phyloP scores from a whole-genome alignment of 2,888 invertebrate genomes.

The Eristalis tenax region DNA sequence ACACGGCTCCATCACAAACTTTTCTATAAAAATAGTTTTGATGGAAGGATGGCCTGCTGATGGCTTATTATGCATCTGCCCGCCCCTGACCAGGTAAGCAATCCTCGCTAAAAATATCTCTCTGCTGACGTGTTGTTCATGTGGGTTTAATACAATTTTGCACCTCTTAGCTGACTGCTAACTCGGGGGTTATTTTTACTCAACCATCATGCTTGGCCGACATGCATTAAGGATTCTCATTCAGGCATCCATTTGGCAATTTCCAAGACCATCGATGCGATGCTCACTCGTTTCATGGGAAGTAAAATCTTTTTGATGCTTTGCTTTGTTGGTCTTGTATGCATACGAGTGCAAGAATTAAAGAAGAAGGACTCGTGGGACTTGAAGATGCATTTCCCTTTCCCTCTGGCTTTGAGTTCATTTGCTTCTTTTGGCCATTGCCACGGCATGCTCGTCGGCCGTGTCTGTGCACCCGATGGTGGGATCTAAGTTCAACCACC shows the following conservation, averaged over 20 bases:
- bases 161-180: slow-evolving; percentile 43
- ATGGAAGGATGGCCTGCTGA: not conserved
- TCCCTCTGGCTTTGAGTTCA: slow-evolving; percentile 47
- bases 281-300: slow-evolving; percentile 6
- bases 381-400: slow-evolving; percentile 20
- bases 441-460: not conserved
- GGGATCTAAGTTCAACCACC: slow-evolving; percentile 61
- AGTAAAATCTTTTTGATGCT: slow-evolving; percentile 12
- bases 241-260: slow-evolving; percentile 52
- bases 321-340: slow-evolving; percentile 2
- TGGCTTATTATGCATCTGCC: not conserved
- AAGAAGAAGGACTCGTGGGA: not conserved
- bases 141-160: slow-evolving; percentile 37
- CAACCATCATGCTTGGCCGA: slow-evolving; percentile 27
- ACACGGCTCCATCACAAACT: not conserved
- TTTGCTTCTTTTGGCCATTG: slow-evolving; percentile 46
- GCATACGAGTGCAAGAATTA: slow-evolving; percentile 48
- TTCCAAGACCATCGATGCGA: slow-evolving; percentile 31
- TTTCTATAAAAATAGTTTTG: slow-evolving; percentile 12
- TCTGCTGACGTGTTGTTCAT: not conserved
- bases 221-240: slow-evolving; percentile 57
- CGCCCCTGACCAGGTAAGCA: not conserved
- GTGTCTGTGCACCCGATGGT: slow-evolving; percentile 14
- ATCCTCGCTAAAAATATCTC: slow-evolving; percentile 24
- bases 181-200: slow-evolving; percentile 50